Evolutionary conservation across 2,888 invertebrate genomes (phyloP), one percentile per base, ranked within the genome.

Genomic region (Polydrusus tereticollis): DNA sequence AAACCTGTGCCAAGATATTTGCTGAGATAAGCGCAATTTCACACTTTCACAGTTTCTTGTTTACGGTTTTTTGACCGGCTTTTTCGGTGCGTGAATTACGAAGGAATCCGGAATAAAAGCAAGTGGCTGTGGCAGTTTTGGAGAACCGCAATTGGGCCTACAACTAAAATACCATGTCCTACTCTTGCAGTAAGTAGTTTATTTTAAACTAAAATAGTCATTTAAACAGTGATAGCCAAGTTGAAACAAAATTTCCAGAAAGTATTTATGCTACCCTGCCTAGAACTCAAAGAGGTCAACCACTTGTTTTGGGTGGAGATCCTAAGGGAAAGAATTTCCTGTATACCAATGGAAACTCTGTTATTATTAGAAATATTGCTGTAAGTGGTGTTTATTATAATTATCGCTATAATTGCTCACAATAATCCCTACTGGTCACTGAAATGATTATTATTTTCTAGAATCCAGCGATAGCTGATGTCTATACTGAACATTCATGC

Each of bases 401-500:
- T 21, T 16, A 12, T 20, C 12, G 14, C n/a, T 43, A 20, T 69
- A 52, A 36, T 26, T 60, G n/a, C 12, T 21, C 23, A 29, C n/a
- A 12, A n/a, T 36, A n/a, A 36, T n/a, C n/a, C n/a, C n/a, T n/a
- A n/a, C n/a, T n/a, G n/a, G n/a, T n/a, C n/a, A n/a, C n/a, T n/a
- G n/a, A n/a, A n/a, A n/a, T n/a, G n/a, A n/a, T n/a, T n/a, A n/a
- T n/a, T n/a, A 36, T 21, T 33, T 66, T 67, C 75, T 73, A 95
- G 94, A 94, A 99, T 87, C 97, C 98, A 77, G 93, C 95, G 16
- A 92, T 96, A 78, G 90, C 96, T 74, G 99, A 99, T 85, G 92
- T 98, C 77, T 99, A 99, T 86, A 97, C 98, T 2, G 98, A 99
- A 86, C 99, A 99, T 87, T 95, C 98, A 57, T 94, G 94, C 82